A percentile compares a stretch with the other conserved stretches of the same genome.
These are phyloP conservation scores for Temnothorax nylanderi DNA, from an alignment of 1,140 invertebrate species.

Conservation along the genomic window DNA sequence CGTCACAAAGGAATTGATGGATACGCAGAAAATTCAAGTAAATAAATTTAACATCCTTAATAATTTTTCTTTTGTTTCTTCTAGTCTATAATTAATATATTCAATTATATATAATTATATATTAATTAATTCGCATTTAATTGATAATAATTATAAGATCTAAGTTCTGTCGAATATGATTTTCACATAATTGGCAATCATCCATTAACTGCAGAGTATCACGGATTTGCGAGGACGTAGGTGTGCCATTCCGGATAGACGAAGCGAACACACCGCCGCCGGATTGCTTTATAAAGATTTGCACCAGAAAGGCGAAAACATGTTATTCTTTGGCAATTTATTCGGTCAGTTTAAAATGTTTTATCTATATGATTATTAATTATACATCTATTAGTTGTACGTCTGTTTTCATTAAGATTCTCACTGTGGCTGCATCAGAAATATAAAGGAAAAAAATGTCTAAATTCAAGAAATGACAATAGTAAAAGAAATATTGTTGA, in stretches of 20 bases:
- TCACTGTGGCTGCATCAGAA: neutral
- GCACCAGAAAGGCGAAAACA: constrained; percentile 84
- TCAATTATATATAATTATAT: neutral
- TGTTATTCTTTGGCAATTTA: constrained; percentile 86
- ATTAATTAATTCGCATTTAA: neutral
- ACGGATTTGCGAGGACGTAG: constrained; percentile 84
- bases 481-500: neutral
- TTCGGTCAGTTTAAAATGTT: constrained; percentile 77
- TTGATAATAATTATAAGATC: neutral
- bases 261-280: constrained; percentile 62
- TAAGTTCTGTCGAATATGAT: constrained; percentile 27
- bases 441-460: neutral
- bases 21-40: constrained; percentile 72
- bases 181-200: neutral
- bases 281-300: constrained; percentile 81
- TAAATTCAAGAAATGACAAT: neutral
- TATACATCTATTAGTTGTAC: neutral
- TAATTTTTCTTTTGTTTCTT: constrained; percentile 1
- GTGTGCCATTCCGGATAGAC: constrained; percentile 80
- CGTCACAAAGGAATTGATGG: constrained; percentile 80
- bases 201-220: constrained; percentile 79
- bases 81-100: neutral
- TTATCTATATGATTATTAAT: neutral
- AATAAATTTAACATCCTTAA: neutral
- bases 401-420: neutral